These are phyloP conservation scores for Brachyopa scutellaris DNA, from an alignment of 2,888 invertebrate species.

Conservation along the genomic window DNA sequence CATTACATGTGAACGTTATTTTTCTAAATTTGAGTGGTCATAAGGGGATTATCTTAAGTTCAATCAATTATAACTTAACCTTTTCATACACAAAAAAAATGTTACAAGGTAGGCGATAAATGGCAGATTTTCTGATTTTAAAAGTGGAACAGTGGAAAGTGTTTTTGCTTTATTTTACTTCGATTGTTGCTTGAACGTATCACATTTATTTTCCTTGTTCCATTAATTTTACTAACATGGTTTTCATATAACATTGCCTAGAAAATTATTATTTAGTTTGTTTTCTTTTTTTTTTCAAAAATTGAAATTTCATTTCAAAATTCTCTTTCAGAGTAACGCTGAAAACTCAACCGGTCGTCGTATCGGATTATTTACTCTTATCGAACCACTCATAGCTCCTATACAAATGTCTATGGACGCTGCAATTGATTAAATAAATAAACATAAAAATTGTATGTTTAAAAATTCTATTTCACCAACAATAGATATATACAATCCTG, in stretches of 20 bases:
- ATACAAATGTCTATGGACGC: slow-evolving; percentile 73
- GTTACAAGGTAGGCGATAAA: neutral
- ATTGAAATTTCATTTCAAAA: slow-evolving; percentile 66
- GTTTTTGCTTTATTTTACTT: too few relatives aligned
- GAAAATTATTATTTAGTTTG: slow-evolving; percentile 28
- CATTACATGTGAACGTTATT: slow-evolving; percentile 18
- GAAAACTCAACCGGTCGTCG: slow-evolving; percentile 71
- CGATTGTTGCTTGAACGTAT: slow-evolving; percentile 41
- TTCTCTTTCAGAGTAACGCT: slow-evolving; percentile 73
- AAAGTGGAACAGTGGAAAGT: slow-evolving; percentile 25
- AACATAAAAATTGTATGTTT: neutral
- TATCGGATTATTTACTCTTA: slow-evolving; percentile 76
- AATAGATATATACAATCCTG: slow-evolving; percentile 4
- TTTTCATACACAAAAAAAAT: neutral
- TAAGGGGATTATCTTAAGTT: neutral
- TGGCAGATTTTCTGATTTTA: slow-evolving; percentile 5
- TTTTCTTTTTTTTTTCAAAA: slow-evolving; percentile 27
- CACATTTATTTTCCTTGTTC: slow-evolving; percentile 33
- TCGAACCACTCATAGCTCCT: slow-evolving; percentile 76
- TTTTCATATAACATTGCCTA: slow-evolving; percentile 58
- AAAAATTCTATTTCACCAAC: neutral
- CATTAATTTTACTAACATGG: slow-evolving; percentile 45
- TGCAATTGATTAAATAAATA: slow-evolving; percentile 54
- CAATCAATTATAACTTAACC: neutral
- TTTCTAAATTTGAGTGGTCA: slow-evolving; percentile 2